Base-by-base conservation (phyloP, 2,888 invertebrate species). In the Lepidocyrtoides sp. region DNA sequence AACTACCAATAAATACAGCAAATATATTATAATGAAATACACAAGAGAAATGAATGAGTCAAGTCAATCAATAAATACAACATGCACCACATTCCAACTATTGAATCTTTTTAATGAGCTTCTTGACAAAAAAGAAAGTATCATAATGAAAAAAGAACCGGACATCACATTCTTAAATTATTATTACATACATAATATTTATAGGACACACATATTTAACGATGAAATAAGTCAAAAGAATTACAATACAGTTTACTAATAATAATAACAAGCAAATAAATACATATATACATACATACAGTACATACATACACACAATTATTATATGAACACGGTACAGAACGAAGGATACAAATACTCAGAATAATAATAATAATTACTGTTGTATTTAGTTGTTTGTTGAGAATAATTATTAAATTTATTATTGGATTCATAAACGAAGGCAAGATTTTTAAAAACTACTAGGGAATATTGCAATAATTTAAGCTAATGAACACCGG, bases 401-500 rank as follows among this genome's bases (percentile, higher is more conserved):
- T 88, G 82, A 66, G 66, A 88, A 63, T 54, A 88, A 81, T 81
- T 75, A 63, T n/a, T n/a, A n/a, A 82, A 88, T 88, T 51, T 72
- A 51, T 83, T 75, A 57, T 87, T 63, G 66, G 54, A 41, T 81
- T 82, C 57, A 14, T 83, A 83, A 90, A 84, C 84, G 51, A 84
- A 84, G 84, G 90, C 90, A 90, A 77, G 48, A 54, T 72, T 90
- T 89, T 26, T n/a, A n/a, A 72, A 89, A 89, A 79, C 79, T 84
- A 85, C 81, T 7, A 23, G 60, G 26, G 66, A 75, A 85, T 79
- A 44, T 79, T 60, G 69, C 85, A 85, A 81, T 48, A 69, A 66
- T 90, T 20, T 89, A 90, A 90, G 90, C 79, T 90, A 90, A 79
- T 90, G 90, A 90, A 90, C 90, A 90, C 90, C 69, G 69, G 69